A percentile compares a stretch with the other conserved stretches of the same genome.
These are phyloP conservation scores for Silvanus unidentatus DNA, from an alignment of 2,888 invertebrate species.

Conservation along the genomic window DNA sequence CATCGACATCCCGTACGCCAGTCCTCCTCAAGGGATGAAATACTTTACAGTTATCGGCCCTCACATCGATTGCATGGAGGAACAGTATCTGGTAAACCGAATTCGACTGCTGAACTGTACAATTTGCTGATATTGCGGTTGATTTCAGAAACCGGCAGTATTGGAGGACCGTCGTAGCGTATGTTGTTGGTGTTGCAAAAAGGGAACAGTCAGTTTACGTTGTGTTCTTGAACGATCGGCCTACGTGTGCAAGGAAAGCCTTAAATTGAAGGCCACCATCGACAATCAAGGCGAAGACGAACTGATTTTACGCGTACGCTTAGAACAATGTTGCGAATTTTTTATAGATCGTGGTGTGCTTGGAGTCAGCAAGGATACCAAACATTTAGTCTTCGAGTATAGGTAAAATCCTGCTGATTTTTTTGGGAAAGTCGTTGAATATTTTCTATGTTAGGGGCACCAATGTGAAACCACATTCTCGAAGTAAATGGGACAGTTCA, in stretches of 20 bases:
- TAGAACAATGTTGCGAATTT: conserved; percentile 64
- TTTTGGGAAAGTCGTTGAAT: background rate
- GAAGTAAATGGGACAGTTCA: conserved; percentile 62
- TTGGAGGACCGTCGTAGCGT: conserved; percentile 59
- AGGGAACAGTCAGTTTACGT: conserved; percentile 60
- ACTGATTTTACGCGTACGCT: conserved; percentile 37
- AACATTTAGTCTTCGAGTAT: conserved; percentile 66
- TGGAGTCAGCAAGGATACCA: conserved; percentile 63
- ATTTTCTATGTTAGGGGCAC: conserved; percentile 49
- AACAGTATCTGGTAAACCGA: conserved; percentile 68
- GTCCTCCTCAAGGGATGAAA: conserved; percentile 72
- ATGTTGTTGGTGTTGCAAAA: conserved; percentile 68
- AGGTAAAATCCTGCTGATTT: conserved; percentile 30
- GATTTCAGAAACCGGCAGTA: conserved; percentile 56
- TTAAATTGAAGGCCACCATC: conserved; percentile 62
- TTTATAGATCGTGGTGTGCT: conserved; percentile 69
- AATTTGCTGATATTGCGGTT: background rate
- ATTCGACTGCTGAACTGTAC: no score
- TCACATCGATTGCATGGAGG: conserved; percentile 75
- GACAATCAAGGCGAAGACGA: conserved; percentile 56
- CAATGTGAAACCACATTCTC: conserved; percentile 54
- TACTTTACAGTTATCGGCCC: conserved; percentile 75
- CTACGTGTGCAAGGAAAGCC: conserved; percentile 68
- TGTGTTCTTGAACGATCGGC: conserved; percentile 66
- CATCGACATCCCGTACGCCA: conserved; percentile 71